phyloP scores from a whole-genome alignment of 2,113 vertebrate species.

The Bothrops jararaca region DNA sequence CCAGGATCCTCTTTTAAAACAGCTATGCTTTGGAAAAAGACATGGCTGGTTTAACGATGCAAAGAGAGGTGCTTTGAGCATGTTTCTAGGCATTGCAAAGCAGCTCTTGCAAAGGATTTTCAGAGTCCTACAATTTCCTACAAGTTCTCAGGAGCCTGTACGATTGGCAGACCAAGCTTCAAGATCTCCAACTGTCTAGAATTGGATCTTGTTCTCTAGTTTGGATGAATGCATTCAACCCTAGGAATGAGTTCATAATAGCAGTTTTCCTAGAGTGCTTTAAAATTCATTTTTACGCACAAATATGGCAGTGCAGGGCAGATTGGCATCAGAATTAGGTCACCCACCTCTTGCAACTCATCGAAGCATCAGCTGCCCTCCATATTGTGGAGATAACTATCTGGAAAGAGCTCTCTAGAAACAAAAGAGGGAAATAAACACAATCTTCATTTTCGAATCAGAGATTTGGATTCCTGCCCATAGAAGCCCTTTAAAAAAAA shows the following conservation, averaged over 20 bases:
- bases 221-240: neutral
- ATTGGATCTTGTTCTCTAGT: neutral
- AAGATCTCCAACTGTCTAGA: neutral
- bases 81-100: neutral
- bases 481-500: neutral
- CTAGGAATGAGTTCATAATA: neutral
- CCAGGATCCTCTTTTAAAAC: neutral
- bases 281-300: neutral
- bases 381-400: slow-evolving; percentile 1
- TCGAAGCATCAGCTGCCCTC: neutral
- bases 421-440: slow-evolving; percentile 3
- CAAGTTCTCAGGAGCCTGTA: neutral
- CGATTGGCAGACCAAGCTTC: neutral
- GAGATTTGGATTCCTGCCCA: neutral
- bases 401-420: slow-evolving; percentile 7
- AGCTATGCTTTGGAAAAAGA: neutral
- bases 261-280: neutral
- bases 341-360: neutral
- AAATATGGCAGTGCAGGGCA: neutral
- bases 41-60: neutral
- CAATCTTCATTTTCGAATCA: neutral
- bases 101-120: neutral
- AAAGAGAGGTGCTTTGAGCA: neutral
- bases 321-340: neutral
- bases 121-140: neutral